Conservation (phyloP, 2,888 invertebrate genomes). For the Melipona beecheii region DNA sequence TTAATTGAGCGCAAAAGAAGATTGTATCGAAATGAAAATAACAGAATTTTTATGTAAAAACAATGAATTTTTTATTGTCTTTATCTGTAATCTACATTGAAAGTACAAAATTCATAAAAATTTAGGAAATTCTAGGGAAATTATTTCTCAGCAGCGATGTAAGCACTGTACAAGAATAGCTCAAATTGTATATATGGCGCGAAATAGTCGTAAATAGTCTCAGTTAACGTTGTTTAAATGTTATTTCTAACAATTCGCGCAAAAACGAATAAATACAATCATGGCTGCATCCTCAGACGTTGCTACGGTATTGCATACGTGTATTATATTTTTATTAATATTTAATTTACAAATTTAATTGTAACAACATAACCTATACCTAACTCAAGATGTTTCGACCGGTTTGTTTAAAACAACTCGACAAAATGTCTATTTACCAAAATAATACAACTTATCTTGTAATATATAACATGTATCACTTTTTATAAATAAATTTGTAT, state of each 20-base stretch:
- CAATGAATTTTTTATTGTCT: not conserved
- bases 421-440: not conserved
- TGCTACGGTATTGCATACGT: constrained; percentile 74
- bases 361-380: constrained; percentile 31
- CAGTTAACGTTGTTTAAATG: constrained; percentile 41
- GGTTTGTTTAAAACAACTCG: constrained; percentile 2
- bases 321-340: constrained; percentile 24
- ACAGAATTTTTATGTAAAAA: constrained; percentile 13
- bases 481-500: constrained; percentile 34
- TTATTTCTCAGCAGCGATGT: not conserved
- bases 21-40: constrained; percentile 16
- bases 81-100: not conserved
- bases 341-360: not conserved
- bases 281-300: constrained; percentile 80
- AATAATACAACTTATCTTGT: not conserved
- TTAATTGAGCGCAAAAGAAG: constrained; percentile 5
- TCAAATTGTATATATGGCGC: constrained; percentile 19
- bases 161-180: not conserved
- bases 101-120: not conserved
- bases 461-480: constrained; percentile 18
- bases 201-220: constrained; percentile 17
- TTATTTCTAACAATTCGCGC: constrained; percentile 28
- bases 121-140: not conserved
- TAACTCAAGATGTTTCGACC: constrained; percentile 25
- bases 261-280: constrained; percentile 23